These are phyloP conservation scores for Trachelus tabidus DNA, from an alignment of 2,888 invertebrate genomes.

Conservation along the genomic window DNA sequence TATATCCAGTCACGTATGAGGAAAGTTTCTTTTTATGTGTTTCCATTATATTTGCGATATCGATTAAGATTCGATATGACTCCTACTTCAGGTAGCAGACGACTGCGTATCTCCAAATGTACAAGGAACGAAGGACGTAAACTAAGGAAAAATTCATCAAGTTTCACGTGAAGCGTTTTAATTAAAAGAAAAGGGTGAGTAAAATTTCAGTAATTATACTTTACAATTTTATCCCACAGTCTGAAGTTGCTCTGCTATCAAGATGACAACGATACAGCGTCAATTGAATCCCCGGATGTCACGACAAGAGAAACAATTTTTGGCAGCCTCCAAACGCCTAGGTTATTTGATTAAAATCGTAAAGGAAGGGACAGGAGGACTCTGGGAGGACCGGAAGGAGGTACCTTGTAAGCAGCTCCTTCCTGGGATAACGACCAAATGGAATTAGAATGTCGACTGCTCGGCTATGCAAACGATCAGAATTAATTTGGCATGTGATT, in stretches of 20 bases:
- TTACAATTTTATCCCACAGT: background rate
- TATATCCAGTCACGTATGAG: background rate
- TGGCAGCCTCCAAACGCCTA: background rate
- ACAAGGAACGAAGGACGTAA: background rate
- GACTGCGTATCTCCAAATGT: background rate
- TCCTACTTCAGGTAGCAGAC: background rate
- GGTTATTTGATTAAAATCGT: background rate
- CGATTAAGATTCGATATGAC: background rate
- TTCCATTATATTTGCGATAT: background rate
- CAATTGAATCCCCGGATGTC: background rate
- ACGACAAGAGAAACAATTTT: background rate
- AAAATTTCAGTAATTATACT: background rate
- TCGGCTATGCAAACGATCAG: background rate
- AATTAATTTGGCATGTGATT: constrained; percentile 8
- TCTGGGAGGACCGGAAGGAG: background rate
- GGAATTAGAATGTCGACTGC: background rate
- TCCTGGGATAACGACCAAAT: background rate
- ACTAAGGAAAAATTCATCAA: background rate
- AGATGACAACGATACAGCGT: background rate
- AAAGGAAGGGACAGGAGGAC: background rate
- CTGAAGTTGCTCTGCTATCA: background rate
- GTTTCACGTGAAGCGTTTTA: background rate
- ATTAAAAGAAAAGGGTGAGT: background rate
- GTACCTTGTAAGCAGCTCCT: background rate
- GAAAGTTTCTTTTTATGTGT: background rate